Evolutionary conservation across 2,797 vertebrate genomes (phyloP).

Genomic region (Sebastes minor): DNA sequence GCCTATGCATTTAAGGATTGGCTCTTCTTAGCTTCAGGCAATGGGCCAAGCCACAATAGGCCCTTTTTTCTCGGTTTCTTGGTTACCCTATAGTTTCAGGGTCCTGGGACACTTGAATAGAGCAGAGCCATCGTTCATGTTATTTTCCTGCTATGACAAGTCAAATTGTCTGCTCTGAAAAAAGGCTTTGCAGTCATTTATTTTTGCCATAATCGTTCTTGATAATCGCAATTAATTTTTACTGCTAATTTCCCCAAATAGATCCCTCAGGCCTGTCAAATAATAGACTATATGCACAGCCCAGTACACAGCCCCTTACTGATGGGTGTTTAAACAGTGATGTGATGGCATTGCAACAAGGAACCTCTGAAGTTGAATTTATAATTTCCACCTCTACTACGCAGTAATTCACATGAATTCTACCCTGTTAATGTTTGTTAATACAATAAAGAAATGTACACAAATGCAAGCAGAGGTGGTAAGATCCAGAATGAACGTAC

Average conservation of each 20-base stretch:
- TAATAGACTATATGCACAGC: background rate
- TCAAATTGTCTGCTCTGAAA: background rate
- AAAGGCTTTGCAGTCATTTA: background rate
- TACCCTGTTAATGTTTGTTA: background rate
- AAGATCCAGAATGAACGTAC: slow-evolving; percentile 65
- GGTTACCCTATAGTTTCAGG: background rate
- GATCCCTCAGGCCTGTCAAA: background rate
- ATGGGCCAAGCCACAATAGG: background rate
- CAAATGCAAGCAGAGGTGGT: background rate
- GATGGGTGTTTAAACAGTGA: background rate
- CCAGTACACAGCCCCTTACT: background rate
- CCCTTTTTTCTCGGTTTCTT: background rate
- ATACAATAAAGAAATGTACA: background rate
- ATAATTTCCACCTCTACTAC: background rate
- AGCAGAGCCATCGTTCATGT: background rate
- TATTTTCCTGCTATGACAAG: background rate
- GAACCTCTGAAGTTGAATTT: background rate
- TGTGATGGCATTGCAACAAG: background rate
- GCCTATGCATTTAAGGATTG: background rate
- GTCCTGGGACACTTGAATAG: background rate
- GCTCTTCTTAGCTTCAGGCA: background rate
- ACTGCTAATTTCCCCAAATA: background rate
- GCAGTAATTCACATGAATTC: background rate
- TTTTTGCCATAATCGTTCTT: background rate
- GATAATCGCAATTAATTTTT: background rate